Evolutionary conservation across 30 jellyfish, hydroid and myxozoan species (phyloP).

Genomic region (Nemopilema nomurai): DNA sequence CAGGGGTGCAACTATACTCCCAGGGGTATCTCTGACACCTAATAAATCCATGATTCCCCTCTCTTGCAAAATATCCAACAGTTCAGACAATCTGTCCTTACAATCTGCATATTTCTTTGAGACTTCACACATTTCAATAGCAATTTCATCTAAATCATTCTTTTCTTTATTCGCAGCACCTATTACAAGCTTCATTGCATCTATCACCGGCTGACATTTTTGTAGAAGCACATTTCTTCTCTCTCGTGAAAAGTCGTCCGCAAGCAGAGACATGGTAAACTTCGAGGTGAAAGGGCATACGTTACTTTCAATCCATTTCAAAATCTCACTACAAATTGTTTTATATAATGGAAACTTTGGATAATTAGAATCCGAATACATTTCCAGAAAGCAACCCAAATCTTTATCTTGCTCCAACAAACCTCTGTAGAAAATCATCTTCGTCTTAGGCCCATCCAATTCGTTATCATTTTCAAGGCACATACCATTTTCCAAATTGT

Average conservation of each 20-base stretch:
- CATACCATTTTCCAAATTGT: not conserved
- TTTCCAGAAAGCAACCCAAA: not conserved
- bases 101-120: not conserved
- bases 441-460: not conserved
- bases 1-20: constrained; percentile 63
- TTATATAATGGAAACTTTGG: constrained; percentile 32
- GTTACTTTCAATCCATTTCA: constrained; percentile 11
- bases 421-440: not conserved
- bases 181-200: not conserved
- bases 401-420: not conserved
- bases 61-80: constrained; percentile 35
- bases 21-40: constrained; percentile 76
- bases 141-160: not conserved
- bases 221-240: constrained; percentile 5
- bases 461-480: not conserved
- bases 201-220: constrained; percentile 19
- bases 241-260: constrained; percentile 44
- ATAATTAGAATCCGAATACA: not conserved
- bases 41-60: constrained; percentile 64
- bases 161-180: not conserved
- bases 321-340: not conserved
- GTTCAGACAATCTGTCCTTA: not conserved
- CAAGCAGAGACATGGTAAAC: constrained; percentile 9
- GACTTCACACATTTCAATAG: not conserved
- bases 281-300: constrained; percentile 21